Evolutionary conservation across 2,888 invertebrate genomes (phyloP).

Genomic region (Synanthedon tipuliformis): DNA sequence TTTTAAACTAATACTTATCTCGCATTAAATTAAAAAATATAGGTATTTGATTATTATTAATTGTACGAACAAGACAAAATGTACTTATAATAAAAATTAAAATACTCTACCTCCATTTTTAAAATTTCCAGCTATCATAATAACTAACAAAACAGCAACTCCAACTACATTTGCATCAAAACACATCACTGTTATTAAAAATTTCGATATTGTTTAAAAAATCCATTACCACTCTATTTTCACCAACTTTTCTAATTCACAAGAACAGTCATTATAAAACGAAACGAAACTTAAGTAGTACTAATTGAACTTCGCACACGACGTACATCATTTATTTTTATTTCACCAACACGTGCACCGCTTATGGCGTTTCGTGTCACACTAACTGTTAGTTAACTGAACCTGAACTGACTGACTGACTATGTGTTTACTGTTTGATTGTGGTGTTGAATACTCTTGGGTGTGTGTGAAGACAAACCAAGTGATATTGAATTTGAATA

Average conservation of each 20-base stretch:
- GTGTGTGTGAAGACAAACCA: too few species aligned
- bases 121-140: slow-evolving; percentile 34
- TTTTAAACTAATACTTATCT: too few species aligned
- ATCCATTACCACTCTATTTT: not conserved
- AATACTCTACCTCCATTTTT: slow-evolving; percentile 43
- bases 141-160: slow-evolving; percentile 27
- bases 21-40: too few species aligned
- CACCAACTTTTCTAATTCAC: too few species aligned
- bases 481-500: too few species aligned
- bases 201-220: slow-evolving; percentile 1
- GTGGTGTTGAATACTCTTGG: too few species aligned
- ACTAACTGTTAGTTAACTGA: not conserved
- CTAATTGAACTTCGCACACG: not conserved
- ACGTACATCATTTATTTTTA: too few species aligned
- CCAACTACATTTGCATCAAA: slow-evolving; percentile 27
- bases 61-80: too few species aligned
- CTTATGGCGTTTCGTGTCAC: not conserved
- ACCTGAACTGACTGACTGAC: not conserved
- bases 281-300: not conserved
- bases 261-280: too few species aligned
- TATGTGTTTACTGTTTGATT: too few species aligned
- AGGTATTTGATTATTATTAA: too few species aligned
- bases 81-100: too few species aligned
- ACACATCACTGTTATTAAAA: slow-evolving; percentile 35
- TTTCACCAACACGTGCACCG: not conserved